Evolutionary conservation across 2,113 vertebrate genomes (phyloP).

Genomic region (Nibea albiflora): DNA sequence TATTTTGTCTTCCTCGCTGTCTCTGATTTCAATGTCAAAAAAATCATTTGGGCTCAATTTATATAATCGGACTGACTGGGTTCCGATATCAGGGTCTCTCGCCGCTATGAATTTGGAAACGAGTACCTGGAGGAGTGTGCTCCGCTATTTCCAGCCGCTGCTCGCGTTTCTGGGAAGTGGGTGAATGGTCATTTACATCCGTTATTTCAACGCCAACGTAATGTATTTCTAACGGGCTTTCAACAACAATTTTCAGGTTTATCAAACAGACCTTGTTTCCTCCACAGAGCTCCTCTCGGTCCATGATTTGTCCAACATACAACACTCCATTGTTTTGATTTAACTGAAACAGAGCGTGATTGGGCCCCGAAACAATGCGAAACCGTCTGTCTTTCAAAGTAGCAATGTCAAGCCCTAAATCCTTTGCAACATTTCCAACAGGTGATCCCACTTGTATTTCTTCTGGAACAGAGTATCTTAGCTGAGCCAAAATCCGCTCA

Average conservation of each 20-base stretch:
- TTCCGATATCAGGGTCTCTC: conserved; percentile 72
- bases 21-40: conserved; percentile 32
- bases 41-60: conserved; percentile 68
- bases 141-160: conserved; percentile 71
- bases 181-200: conserved; percentile 79
- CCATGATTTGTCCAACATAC: conserved; percentile 69
- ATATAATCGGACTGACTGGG: conserved; percentile 65
- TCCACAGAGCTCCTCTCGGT: conserved; percentile 74
- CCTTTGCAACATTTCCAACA: conserved; percentile 82
- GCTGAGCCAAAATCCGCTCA: conserved; percentile 51
- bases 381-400: conserved; percentile 69
- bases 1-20: too few species aligned
- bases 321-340: conserved; percentile 79
- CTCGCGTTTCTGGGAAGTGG: conserved; percentile 45
- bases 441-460: conserved; percentile 77
- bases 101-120: conserved; percentile 75
- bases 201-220: conserved; percentile 72
- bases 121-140: conserved; percentile 53
- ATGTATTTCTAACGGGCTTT: conserved; percentile 79
- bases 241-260: conserved; percentile 71
- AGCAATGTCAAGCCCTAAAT: conserved; percentile 75
- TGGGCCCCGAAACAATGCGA: conserved; percentile 70
- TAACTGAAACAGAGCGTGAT: conserved; percentile 78
- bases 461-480: conserved; percentile 78
- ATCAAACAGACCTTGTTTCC: conserved; percentile 58